Evolutionary conservation across 2,113 vertebrate genomes (phyloP), one percentile per base, ranked within the genome.

Genomic region (Cebidichthys violaceus): DNA sequence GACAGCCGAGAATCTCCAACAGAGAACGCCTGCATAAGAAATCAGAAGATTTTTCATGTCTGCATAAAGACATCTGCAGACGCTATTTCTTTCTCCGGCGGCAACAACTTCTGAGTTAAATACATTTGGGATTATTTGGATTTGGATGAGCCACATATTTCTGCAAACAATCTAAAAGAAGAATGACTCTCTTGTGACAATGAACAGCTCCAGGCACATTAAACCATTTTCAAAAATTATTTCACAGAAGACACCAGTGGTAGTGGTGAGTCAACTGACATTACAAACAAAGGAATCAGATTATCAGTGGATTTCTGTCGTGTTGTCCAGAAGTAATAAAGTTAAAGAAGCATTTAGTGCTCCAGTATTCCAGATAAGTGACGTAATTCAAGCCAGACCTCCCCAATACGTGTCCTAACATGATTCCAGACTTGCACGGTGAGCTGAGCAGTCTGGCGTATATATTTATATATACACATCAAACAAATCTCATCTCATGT

Each of bases 321-420:
- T 33, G 37, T 65, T 65, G 59, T 60, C n/a, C 47, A 18, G 43
- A 3, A 15, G 54, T 78, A 73, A 80, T 52, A 1, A 43, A 24
- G 47, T 71, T 71, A 76, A 62, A 33, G 66, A 31, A 6, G 20
- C 64, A 47, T 64, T 64, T 27, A 9, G 10, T 71, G 57, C 60
- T 70, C 33, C 47, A 50, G 35, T 37, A 22, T 59, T 70, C n/a
- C 29, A 52, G 77, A 81, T 80, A 17, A 60, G 20, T 52, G 31
- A 20, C 18, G 35, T 74, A 65, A 37, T 47, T 57, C 11, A 18
- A 69, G 15, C 17, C 72, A 65, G 35, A 45, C 27, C 43, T 29
- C 24, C 24, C 22, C 15, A n/a, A 33, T 31, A 27, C 10, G 39
- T 73, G 47, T 62, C 54, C 33, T 62, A n/a, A 75, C 43, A 11